Evolutionary conservation across 2,797 vertebrate genomes (phyloP), one percentile per base, ranked within the genome.

Genomic region (Podarcis siculus): DNA sequence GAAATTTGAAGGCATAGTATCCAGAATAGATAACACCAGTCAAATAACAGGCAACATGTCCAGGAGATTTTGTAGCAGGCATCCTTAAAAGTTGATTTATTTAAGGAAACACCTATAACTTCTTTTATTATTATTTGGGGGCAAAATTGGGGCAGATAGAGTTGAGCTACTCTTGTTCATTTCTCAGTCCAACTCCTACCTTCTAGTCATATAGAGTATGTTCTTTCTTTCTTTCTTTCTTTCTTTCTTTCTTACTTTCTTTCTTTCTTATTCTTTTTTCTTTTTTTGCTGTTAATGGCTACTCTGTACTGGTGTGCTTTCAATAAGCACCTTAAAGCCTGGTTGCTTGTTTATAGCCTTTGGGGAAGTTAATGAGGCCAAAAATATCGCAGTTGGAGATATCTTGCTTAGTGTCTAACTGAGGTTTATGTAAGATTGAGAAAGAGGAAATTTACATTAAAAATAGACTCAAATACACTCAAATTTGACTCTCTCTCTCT

Each of bases 391-490:
- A 69, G 17, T 64, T 39, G 42, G 25, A 82, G 39, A 49, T 82
- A 15, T 66, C 58, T 66, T 69, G n/a, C 35, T 83, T 83, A 55
- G 17, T 87, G 39, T 66, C 45, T 78, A 77, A 58, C 17, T 80
- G 27, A 66, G 45, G 37, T 37, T 76, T 77, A 37, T 69, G 45
- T 37, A 83, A 77, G 27, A 45, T 42, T 87, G 42, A 61, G 77
- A 77, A 83, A 10, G n/a, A 61, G 66, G 19, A 69, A 45, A 67
- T 67, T 67, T 87, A 67, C 61, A 67, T 87, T 82, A 77, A 87
- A 87, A 87, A 87, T 82, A 82, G 61, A 55, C 42, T 77, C 42
- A 55, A 87, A 78, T 67, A 67, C 39, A 87, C 17, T 77, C 39
- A 83, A 55, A 78, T 83, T 87, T 66, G 45, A 69, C 61, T 83